Evolutionary conservation across 2,113 vertebrate species (phyloP).

Genomic region (Austrofundulus limnaeus): DNA sequence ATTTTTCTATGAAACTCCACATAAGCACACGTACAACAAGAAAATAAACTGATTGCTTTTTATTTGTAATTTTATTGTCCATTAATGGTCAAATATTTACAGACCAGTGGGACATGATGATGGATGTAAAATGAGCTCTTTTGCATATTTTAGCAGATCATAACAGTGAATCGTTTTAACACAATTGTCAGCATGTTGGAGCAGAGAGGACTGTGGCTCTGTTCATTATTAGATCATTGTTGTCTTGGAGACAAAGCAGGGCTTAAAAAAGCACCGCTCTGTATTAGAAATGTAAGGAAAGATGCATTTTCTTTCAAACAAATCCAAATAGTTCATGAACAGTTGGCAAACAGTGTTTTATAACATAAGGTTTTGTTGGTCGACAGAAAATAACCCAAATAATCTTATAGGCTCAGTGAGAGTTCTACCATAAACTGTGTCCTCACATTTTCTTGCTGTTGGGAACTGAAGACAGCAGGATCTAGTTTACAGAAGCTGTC

Average conservation of each 20-base stretch:
- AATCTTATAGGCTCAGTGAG: too few relatives aligned
- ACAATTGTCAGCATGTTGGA: background rate
- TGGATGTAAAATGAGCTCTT: background rate
- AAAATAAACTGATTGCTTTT: background rate
- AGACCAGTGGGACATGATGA: too few relatives aligned
- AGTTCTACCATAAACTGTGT: too few relatives aligned
- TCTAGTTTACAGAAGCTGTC: too few relatives aligned
- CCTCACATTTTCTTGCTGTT: too few relatives aligned
- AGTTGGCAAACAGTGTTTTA: background rate
- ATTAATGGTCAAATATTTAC: background rate
- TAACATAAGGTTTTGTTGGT: background rate
- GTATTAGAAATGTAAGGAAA: background rate
- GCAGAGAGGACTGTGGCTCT: background rate
- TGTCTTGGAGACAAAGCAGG: background rate
- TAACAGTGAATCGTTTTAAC: background rate
- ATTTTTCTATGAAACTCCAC: background rate
- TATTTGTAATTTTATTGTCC: background rate
- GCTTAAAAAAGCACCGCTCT: background rate
- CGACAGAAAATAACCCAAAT: too few relatives aligned
- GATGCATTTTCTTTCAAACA: background rate
- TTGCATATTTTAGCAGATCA: conserved; percentile 2
- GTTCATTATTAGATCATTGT: conserved; percentile 1
- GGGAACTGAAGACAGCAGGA: too few relatives aligned
- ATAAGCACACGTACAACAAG: background rate
- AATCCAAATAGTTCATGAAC: background rate